These are phyloP conservation scores for Propithecus perrieri DNA, from an alignment of 2,797 vertebrate genomes.

Conservation along the genomic window DNA sequence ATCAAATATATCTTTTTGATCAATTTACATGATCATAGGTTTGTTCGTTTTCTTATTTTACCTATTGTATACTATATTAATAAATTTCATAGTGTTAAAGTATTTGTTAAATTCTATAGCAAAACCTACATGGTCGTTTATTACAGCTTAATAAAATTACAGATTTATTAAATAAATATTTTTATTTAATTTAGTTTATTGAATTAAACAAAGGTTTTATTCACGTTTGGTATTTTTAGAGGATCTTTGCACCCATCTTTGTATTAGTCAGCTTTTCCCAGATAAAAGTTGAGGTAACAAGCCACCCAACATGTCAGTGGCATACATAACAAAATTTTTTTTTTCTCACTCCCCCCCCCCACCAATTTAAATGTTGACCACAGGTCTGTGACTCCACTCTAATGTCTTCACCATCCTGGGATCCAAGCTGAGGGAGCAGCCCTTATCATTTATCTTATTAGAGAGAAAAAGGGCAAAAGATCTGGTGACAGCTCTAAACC, in stretches of 20 bases:
- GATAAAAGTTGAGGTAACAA: not conserved
- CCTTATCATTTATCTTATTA: not conserved
- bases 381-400: not conserved
- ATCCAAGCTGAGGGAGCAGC: not conserved
- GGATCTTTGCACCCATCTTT: not conserved
- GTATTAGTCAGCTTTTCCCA: not conserved
- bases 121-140: not conserved
- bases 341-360: not conserved
- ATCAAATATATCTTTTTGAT: not conserved
- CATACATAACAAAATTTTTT: not conserved
- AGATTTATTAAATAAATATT: not conserved
- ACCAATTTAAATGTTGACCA: not conserved
- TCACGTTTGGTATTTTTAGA: not conserved
- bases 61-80: not conserved
- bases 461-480: not conserved
- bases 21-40: not conserved
- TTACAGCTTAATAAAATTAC: not conserved
- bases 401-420: not conserved
- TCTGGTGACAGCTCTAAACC: not conserved
- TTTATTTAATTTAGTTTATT: not conserved
- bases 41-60: not conserved
- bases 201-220: constrained; percentile 22
- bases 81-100: not conserved
- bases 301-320: not conserved
- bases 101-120: not conserved